These are phyloP conservation scores for Emydoidea blandingii DNA, from an alignment of 2,797 vertebrate genomes.

Conservation along the genomic window DNA sequence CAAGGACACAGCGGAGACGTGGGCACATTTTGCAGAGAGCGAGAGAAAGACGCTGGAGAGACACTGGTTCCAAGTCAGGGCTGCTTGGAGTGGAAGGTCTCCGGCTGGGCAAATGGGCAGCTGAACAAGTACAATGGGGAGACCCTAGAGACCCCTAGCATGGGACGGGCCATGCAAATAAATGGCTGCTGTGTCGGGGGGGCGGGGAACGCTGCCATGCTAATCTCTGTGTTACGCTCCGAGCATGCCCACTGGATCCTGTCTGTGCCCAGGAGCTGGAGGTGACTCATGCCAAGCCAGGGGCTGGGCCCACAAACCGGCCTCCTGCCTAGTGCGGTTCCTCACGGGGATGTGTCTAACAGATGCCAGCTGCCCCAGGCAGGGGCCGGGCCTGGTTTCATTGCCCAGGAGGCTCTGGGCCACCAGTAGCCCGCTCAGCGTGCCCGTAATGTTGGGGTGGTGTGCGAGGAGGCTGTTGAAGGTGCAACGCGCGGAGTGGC, in stretches of 20 bases:
- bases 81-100: not conserved
- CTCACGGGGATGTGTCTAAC: not conserved
- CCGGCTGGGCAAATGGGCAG: not conserved
- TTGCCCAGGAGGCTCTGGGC: not conserved
- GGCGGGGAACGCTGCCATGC: not conserved
- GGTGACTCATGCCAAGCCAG: not conserved
- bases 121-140: too few relatives aligned
- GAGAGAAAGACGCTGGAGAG: not conserved
- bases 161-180: not conserved
- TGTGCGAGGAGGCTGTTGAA: not conserved
- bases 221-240: not conserved
- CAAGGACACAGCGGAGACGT: not conserved
- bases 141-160: not conserved
- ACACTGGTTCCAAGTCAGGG: too few relatives aligned
- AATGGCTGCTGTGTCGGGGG: not conserved
- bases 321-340: not conserved
- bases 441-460: not conserved
- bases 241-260: not conserved
- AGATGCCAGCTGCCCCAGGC: not conserved
- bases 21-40: not conserved
- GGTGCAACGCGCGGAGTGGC: rapidly evolving
- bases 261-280: not conserved
- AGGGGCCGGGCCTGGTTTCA: not conserved
- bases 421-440: too few relatives aligned
- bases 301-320: not conserved